Conservation (phyloP, 2,797 vertebrate genomes). For the Girardinus metallicus region DNA sequence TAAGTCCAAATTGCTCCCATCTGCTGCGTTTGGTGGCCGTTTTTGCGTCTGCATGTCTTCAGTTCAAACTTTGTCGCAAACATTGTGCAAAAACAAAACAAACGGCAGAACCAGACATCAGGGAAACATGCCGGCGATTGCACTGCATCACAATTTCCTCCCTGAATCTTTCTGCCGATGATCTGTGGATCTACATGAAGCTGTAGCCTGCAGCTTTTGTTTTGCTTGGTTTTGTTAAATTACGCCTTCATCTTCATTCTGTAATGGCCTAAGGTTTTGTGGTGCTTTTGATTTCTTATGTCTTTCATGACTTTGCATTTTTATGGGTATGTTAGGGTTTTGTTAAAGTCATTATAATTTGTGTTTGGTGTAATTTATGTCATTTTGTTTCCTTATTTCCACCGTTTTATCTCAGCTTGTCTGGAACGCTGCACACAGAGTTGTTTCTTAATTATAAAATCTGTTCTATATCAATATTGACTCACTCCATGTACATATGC, state of each 20-base stretch:
- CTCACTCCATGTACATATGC: background rate
- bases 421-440: background rate
- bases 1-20: background rate
- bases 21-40: background rate
- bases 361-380: conserved; percentile 6
- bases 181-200: conserved; percentile 1
- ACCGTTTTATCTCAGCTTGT: background rate
- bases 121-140: background rate
- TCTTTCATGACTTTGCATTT: background rate
- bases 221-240: background rate
- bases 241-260: conserved; percentile 4
- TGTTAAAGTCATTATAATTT: conserved; percentile 5
- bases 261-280: conserved; percentile 13
- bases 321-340: conserved; percentile 9
- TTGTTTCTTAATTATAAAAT: conserved; percentile 1
- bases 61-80: background rate
- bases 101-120: background rate
- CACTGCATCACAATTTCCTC: background rate
- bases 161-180: background rate
- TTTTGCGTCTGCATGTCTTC: background rate
- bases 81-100: background rate
- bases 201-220: conserved; percentile 1
- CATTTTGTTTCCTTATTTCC: conserved; percentile 6
- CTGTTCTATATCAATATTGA: conserved; percentile 1
- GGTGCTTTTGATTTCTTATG: conserved; percentile 1